These are phyloP conservation scores for Tenthredo livida DNA, from an alignment of 2,888 invertebrate genomes.

Conservation along the genomic window DNA sequence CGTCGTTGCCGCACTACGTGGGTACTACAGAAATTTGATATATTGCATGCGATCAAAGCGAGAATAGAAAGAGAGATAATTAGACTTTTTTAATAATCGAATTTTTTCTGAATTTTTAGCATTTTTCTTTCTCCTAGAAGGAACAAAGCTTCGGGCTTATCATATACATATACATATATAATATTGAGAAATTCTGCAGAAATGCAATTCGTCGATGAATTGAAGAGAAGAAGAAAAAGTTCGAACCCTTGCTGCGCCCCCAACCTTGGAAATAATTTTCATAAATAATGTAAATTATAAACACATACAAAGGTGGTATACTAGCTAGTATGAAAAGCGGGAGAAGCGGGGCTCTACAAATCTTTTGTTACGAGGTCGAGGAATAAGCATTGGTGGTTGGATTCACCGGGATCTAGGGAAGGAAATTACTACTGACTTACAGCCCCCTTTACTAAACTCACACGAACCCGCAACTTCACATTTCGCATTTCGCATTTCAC, in stretches of 20 bases:
- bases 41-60: not conserved
- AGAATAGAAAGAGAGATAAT: not conserved
- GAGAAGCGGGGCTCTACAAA: not conserved
- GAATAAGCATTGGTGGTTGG: conserved; percentile 13
- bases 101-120: not conserved
- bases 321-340: not conserved
- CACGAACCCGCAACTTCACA: not conserved
- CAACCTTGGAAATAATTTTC: not conserved
- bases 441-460: not conserved
- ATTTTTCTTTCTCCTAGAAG: not conserved
- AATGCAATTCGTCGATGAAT: not conserved
- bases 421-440: conserved; percentile 41
- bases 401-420: not conserved
- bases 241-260: too few relatives aligned
- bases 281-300: conserved; percentile 27
- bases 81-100: not conserved
- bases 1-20: not conserved
- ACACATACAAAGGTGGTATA: not conserved
- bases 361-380: conserved; percentile 19
- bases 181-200: not conserved
- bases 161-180: not conserved
- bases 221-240: too few relatives aligned
- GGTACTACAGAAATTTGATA: not conserved
- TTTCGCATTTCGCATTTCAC: not conserved
- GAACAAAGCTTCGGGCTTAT: not conserved